These are phyloP conservation scores for Nephrotoma flavescens DNA, from an alignment of 2,888 invertebrate species.

Conservation along the genomic window DNA sequence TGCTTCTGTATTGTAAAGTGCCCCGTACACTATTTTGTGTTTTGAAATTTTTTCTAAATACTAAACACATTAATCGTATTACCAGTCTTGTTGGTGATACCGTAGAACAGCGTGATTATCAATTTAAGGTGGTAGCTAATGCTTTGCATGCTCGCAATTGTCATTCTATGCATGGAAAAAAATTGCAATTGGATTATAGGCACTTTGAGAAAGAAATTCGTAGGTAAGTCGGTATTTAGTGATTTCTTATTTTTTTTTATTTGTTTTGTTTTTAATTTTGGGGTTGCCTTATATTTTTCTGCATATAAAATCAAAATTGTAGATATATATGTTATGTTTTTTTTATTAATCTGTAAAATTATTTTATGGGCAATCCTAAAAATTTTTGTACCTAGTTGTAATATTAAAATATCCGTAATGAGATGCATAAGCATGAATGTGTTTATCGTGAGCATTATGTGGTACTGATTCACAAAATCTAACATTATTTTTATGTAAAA, in stretches of 20 bases:
- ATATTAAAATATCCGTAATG: no score
- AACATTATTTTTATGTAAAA: no score
- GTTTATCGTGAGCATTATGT: neutral
- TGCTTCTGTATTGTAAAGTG: neutral
- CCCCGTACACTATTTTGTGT: neutral
- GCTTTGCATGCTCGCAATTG: neutral
- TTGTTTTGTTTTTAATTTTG: neutral
- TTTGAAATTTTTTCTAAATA: neutral
- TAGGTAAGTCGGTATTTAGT: neutral
- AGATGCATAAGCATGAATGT: neutral
- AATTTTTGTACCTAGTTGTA: no score
- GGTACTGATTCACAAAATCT: neutral
- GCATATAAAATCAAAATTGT: neutral
- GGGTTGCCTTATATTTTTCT: neutral
- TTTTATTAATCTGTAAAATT: neutral
- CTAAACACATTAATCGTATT: constrained; percentile 4
- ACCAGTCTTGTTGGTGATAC: constrained; percentile 8
- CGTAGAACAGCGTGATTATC: constrained; percentile 4
- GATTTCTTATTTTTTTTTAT: neutral
- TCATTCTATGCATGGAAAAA: neutral
- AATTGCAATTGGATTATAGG: neutral
- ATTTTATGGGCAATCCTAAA: neutral
- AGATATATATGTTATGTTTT: neutral
- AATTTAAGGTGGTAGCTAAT: constrained; percentile 6
- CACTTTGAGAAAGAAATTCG: neutral